These are phyloP conservation scores for Nematolebias whitei DNA, from an alignment of 2,113 vertebrate genomes.

Conservation along the genomic window DNA sequence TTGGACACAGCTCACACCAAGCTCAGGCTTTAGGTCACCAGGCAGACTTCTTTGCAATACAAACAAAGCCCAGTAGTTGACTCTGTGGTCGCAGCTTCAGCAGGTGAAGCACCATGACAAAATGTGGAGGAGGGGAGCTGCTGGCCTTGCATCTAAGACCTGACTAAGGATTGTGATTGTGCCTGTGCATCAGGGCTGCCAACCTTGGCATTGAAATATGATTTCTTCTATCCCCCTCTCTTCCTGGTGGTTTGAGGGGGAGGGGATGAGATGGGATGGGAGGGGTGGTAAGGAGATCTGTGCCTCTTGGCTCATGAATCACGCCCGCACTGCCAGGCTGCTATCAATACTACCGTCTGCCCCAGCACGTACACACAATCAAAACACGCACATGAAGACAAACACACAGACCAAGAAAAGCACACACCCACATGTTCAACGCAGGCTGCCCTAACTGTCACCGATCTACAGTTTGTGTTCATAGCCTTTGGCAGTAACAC, in stretches of 20 bases:
- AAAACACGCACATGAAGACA: slow-evolving; percentile 14
- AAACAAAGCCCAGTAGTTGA: slow-evolving; percentile 40
- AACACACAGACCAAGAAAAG: slow-evolving; percentile 26
- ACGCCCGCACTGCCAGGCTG: slow-evolving; percentile 42
- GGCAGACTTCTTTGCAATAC: slow-evolving; percentile 24
- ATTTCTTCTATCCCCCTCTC: slow-evolving; percentile 40
- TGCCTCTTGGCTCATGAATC: slow-evolving; percentile 69
- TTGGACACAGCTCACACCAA: slow-evolving; percentile 52
- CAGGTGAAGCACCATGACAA: slow-evolving; percentile 48
- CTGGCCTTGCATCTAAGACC: slow-evolving; percentile 49
- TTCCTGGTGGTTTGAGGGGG: slow-evolving; percentile 38
- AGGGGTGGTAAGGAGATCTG: slow-evolving; percentile 50
- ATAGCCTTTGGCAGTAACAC: slow-evolving; percentile 37
- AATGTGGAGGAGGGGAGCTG: slow-evolving; percentile 26
- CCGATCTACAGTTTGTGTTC: slow-evolving; percentile 34
- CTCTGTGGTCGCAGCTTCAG: slow-evolving; percentile 9
- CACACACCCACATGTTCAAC: slow-evolving; percentile 45
- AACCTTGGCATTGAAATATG: slow-evolving; percentile 65
- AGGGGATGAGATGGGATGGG: slow-evolving; percentile 36
- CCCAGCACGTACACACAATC: slow-evolving; percentile 25
- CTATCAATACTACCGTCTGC: slow-evolving; percentile 56
- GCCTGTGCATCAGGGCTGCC: slow-evolving; percentile 46
- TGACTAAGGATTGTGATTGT: slow-evolving; percentile 53
- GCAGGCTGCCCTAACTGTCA: slow-evolving; percentile 45
- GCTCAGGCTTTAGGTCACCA: slow-evolving; percentile 34